A percentile compares a stretch with the other conserved stretches of the same genome.
These are phyloP conservation scores for Lepus oiostolus DNA, from an alignment of 2,797 vertebrate species.

Conservation along the genomic window DNA sequence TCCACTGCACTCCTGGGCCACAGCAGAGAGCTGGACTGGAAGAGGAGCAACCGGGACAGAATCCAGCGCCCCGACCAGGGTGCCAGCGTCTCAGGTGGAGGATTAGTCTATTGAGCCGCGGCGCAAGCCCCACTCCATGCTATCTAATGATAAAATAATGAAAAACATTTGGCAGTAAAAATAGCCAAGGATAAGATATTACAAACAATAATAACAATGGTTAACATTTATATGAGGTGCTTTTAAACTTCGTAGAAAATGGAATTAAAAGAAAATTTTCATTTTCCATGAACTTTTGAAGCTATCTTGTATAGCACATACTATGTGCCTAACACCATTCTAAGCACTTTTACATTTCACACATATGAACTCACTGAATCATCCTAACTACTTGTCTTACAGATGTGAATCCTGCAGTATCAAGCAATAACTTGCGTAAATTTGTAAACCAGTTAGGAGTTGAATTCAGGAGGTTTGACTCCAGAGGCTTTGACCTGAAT, in stretches of 20 bases:
- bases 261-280: too few relatives aligned
- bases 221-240: background rate
- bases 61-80: too few relatives aligned
- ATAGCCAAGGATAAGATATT: background rate
- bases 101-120: too few relatives aligned
- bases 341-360: conserved; percentile 20
- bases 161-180: background rate
- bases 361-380: background rate
- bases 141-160: background rate
- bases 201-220: background rate
- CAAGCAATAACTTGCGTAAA: background rate
- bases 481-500: background rate
- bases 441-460: background rate
- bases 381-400: background rate
- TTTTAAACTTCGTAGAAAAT: too few relatives aligned
- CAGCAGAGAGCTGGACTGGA: too few relatives aligned
- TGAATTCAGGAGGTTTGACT: background rate
- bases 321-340: background rate
- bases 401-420: background rate
- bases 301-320: background rate
- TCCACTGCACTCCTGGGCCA: too few relatives aligned
- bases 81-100: too few relatives aligned
- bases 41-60: too few relatives aligned
- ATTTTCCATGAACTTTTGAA: too few relatives aligned
- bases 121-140: too few relatives aligned